Evolutionary conservation across 2,113 vertebrate genomes (phyloP).

Genomic region (Anarhynchus alexandrinus): DNA sequence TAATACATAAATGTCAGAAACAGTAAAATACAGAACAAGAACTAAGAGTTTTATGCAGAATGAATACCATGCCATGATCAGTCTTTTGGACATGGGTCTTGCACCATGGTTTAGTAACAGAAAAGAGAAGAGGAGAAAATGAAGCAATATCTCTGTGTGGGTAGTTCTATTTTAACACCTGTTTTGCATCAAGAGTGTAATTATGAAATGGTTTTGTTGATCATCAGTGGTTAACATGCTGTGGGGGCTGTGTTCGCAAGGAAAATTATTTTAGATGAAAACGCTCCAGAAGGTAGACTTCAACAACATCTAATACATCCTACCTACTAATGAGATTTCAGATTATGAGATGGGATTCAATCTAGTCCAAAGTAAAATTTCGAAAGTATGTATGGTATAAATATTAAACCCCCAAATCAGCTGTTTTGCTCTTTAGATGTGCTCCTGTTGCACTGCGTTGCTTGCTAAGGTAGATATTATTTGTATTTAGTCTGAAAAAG

Average conservation of each 20-base stretch:
- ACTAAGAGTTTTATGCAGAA: neutral
- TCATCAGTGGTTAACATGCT: neutral
- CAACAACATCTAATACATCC: neutral
- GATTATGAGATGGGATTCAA: neutral
- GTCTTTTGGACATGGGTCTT: rapidly evolving
- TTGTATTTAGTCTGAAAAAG: neutral
- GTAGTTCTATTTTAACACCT: neutral
- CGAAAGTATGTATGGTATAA: neutral
- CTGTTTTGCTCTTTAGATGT: neutral
- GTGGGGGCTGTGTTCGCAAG: neutral
- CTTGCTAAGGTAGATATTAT: neutral
- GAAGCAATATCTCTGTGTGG: neutral
- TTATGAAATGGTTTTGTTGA: neutral
- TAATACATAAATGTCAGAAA: neutral
- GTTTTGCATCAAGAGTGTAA: neutral
- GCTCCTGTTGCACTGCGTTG: neutral
- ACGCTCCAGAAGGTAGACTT: neutral
- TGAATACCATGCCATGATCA: neutral
- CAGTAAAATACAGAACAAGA: neutral
- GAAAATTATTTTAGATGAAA: neutral
- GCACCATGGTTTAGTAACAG: neutral
- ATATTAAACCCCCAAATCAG: neutral
- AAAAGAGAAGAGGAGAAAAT: neutral
- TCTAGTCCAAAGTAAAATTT: neutral
- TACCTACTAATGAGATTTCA: neutral